Evolutionary conservation across 2,113 vertebrate species (phyloP).

Genomic region (Colossoma macropomum): DNA sequence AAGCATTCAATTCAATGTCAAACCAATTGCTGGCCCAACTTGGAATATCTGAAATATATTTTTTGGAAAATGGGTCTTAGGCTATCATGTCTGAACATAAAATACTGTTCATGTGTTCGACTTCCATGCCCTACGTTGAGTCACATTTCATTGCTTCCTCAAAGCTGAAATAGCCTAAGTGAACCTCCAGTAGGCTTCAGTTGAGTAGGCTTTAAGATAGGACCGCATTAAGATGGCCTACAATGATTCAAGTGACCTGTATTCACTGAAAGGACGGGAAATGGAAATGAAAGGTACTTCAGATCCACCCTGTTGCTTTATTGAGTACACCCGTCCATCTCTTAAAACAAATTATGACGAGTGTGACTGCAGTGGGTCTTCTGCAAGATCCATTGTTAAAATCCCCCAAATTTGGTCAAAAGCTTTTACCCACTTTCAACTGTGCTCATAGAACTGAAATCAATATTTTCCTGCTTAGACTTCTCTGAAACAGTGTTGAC

Average conservation of each 20-base stretch:
- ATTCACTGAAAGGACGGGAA: slow-evolving; percentile 2
- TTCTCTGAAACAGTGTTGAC: neutral
- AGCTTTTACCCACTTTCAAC: neutral
- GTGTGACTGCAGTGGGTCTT: slow-evolving; percentile 13
- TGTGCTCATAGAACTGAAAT: slow-evolving; percentile 9
- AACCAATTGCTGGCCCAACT: slow-evolving; percentile 13
- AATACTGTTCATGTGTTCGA: neutral
- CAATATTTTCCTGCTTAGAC: neutral
- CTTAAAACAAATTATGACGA: slow-evolving; percentile 3
- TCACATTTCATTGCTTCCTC: neutral
- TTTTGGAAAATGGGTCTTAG: neutral
- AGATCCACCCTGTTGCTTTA: slow-evolving; percentile 3
- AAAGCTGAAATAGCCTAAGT: neutral
- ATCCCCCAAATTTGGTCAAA: neutral
- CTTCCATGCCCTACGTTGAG: neutral
- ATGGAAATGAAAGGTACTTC: neutral
- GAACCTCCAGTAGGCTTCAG: neutral
- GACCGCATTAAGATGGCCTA: neutral
- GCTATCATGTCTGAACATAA: neutral
- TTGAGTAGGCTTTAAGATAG: neutral
- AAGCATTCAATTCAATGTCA: neutral
- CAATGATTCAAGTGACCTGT: slow-evolving; percentile 14
- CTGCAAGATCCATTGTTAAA: slow-evolving; percentile 11
- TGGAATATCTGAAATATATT: neutral
- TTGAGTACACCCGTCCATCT: slow-evolving; percentile 2